These are phyloP conservation scores for Andricus curvator DNA, from an alignment of 2,888 invertebrate species.

Conservation along the genomic window DNA sequence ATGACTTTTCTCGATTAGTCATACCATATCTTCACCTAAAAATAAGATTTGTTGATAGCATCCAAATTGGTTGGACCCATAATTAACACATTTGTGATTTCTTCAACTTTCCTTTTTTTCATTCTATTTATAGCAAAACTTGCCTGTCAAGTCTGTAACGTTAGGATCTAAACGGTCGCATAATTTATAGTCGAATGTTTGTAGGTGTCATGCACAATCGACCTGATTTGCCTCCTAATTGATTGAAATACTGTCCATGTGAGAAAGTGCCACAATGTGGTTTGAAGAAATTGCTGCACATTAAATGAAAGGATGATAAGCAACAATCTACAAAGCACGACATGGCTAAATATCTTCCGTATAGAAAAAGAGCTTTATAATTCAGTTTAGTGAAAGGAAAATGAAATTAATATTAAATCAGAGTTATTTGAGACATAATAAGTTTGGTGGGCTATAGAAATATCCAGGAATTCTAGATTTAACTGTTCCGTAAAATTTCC, in stretches of 20 bases:
- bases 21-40: too few species aligned
- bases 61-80: too few species aligned
- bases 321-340: neutral
- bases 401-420: neutral
- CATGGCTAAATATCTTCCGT: neutral
- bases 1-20: too few species aligned
- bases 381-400: neutral
- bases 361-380: neutral
- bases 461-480: neutral
- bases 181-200: neutral
- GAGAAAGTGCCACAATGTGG: neutral
- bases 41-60: too few species aligned
- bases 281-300: neutral
- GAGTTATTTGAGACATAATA: neutral
- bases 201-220: conserved; percentile 1
- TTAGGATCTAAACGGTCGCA: neutral
- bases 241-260: conserved; percentile 7
- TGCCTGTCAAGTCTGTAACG: neutral
- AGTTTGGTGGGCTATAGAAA: neutral
- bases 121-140: neutral
- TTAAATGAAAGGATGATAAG: conserved; percentile 9
- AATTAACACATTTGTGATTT: too few species aligned
- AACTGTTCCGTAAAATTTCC: conserved; percentile 13
- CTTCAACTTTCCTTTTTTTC: too few species aligned
- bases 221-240: conserved; percentile 27